phyloP scores from a whole-genome alignment of 2,888 invertebrate genomes.

The Ischnura elegans region DNA sequence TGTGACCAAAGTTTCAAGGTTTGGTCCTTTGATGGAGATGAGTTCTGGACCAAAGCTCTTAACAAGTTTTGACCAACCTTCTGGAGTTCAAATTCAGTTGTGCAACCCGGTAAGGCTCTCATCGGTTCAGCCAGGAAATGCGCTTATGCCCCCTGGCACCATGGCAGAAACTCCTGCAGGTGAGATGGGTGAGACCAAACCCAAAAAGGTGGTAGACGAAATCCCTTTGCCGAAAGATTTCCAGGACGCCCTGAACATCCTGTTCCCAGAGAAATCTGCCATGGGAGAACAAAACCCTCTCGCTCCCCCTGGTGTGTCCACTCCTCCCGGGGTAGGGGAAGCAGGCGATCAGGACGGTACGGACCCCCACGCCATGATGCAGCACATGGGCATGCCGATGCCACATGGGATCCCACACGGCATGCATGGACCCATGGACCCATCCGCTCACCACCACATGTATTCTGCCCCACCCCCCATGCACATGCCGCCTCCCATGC shows the following conservation, averaged over 20 bases:
- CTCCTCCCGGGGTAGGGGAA: conserved; percentile 68
- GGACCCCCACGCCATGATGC: neutral
- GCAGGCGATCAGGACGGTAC: conserved; percentile 71
- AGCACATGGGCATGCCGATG: conserved; percentile 67
- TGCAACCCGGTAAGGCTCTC: conserved; percentile 19
- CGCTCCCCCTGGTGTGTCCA: conserved; percentile 17
- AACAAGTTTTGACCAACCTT: conserved; percentile 39
- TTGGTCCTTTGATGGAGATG: conserved; percentile 58
- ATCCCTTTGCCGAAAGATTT: conserved; percentile 83
- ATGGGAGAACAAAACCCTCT: conserved; percentile 21
- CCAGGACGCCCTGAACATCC: conserved; percentile 84
- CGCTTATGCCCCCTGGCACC: conserved; percentile 3
- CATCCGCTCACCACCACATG: conserved; percentile 60
- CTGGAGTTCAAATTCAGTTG: conserved; percentile 43
- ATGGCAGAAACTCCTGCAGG: neutral
- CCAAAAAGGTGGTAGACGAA: conserved; percentile 73
- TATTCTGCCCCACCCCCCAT: conserved; percentile 67
- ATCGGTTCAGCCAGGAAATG: neutral
- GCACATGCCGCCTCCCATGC: conserved; percentile 65
- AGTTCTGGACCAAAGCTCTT: conserved; percentile 56
- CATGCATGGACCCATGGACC: conserved; percentile 69
- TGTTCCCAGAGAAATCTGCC: conserved; percentile 81
- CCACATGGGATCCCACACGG: conserved; percentile 68
- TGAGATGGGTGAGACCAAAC: conserved; percentile 15
- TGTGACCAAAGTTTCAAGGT: conserved; percentile 40